Evolutionary conservation across 2,797 vertebrate species (phyloP).

Genomic region (Notolepis coatsorum): DNA sequence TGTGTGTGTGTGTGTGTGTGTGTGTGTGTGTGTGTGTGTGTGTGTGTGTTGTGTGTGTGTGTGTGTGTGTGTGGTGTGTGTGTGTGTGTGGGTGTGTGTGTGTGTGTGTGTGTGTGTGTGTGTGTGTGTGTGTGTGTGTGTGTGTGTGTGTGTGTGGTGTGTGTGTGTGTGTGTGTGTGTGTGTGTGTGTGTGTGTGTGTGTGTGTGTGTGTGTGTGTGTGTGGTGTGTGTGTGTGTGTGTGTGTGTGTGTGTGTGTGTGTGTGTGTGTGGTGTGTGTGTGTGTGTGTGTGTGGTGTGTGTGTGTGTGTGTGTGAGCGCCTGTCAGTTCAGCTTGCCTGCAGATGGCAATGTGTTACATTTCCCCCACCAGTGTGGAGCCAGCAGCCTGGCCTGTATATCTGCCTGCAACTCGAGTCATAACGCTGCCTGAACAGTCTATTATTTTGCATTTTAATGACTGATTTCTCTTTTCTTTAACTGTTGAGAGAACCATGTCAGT

Average conservation of each 20-base stretch:
- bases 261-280: constrained; percentile 10
- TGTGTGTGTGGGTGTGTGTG: too few species aligned
- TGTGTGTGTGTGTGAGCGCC: constrained; percentile 26
- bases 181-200: neutral
- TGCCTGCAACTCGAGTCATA: constrained; percentile 38
- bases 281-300: neutral
- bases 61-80: constrained; percentile 16
- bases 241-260: neutral
- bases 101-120: neutral
- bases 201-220: constrained; percentile 1
- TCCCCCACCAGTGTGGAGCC: constrained; percentile 52
- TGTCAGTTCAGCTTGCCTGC: constrained; percentile 66
- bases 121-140: neutral
- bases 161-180: neutral
- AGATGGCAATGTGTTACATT: constrained; percentile 77
- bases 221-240: constrained; percentile 1
- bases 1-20: constrained; percentile 8
- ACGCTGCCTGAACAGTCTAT: constrained; percentile 34
- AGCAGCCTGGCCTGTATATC: constrained; percentile 45
- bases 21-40: constrained; percentile 2
- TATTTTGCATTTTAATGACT: constrained; percentile 56
- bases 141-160: too few species aligned
- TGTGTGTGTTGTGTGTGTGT: constrained; percentile 17
- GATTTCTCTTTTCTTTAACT: constrained; percentile 21
- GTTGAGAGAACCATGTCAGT: constrained; percentile 39